Conservation (phyloP, 2,113 vertebrate genomes). For the Perccottus glenii region DNA sequence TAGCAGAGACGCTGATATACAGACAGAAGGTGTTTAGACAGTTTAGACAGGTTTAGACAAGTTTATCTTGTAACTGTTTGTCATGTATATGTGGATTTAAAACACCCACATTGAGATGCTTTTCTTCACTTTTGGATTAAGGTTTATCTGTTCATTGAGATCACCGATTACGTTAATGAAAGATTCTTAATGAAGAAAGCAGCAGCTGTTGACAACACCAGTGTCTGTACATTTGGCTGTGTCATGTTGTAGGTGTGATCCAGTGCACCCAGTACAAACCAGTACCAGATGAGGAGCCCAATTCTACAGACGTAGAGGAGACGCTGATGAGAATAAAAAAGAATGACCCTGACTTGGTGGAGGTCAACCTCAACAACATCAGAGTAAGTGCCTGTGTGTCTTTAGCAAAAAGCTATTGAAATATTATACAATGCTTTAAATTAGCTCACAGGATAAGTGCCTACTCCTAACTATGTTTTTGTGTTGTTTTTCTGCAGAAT, state of each 20-base stretch:
- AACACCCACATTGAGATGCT: not conserved
- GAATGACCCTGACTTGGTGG: slow-evolving; percentile 91
- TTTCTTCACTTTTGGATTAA: too few relatives aligned
- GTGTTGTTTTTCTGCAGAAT: slow-evolving; percentile 79
- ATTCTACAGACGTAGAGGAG: slow-evolving; percentile 92
- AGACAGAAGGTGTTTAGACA: not conserved
- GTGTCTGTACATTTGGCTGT: not conserved
- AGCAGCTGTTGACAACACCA: not conserved
- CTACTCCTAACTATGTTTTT: not conserved
- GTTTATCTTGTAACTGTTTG: slow-evolving; percentile 1
- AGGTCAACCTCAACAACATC: slow-evolving; percentile 98
- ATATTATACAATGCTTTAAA: not conserved
- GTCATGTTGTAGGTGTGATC: slow-evolving; percentile 87
- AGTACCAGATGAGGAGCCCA: slow-evolving; percentile 94
- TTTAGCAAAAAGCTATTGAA: not conserved
- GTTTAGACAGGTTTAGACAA: not conserved
- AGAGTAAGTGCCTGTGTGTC: slow-evolving; percentile 74
- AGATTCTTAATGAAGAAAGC: not conserved
- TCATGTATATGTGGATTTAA: too few relatives aligned
- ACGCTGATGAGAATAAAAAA: slow-evolving; percentile 87
- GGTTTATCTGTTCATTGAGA: too few relatives aligned
- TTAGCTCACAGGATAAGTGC: not conserved
- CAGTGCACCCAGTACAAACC: slow-evolving; percentile 95
- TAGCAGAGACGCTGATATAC: not conserved
- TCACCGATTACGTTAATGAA: too few relatives aligned